A percentile compares a stretch with the other conserved stretches of the same genome.
These are phyloP conservation scores for Muricea muricata DNA, from an alignment of 92 coral and sea anemone species.

Conservation along the genomic window DNA sequence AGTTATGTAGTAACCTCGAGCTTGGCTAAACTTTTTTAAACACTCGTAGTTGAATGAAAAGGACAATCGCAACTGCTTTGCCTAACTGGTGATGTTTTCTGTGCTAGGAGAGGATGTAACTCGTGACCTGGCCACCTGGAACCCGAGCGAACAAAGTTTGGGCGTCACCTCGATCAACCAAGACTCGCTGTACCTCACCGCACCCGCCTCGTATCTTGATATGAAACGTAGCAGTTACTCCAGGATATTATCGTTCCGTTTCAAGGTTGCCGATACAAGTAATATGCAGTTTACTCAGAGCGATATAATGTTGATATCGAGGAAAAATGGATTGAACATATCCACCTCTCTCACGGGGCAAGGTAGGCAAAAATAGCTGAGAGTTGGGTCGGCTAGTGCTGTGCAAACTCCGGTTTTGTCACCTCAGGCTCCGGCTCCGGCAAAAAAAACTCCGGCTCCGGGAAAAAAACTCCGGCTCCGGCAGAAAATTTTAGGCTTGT, in stretches of 20 bases:
- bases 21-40: too few species aligned
- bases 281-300: constrained; percentile 62
- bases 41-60: too few species aligned
- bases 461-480: too few species aligned
- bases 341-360: constrained; percentile 71
- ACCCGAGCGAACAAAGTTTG: constrained; percentile 53
- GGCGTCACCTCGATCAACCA: constrained; percentile 89
- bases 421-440: too few species aligned
- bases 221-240: constrained; percentile 88
- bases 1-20: too few species aligned
- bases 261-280: constrained; percentile 81
- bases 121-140: constrained; percentile 73
- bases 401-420: too few species aligned
- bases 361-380: constrained; percentile 25
- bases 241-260: constrained; percentile 82
- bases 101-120: constrained; percentile 84
- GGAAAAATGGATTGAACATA: constrained; percentile 73
- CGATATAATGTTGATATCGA: constrained; percentile 37
- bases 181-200: constrained; percentile 83
- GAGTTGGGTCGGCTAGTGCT: too few species aligned
- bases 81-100: not conserved
- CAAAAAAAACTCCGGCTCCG: too few species aligned
- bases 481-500: too few species aligned
- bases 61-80: too few species aligned
- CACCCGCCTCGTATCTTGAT: constrained; percentile 78